Base-by-base conservation (phyloP, 2,888 invertebrate species). In the Heliconius charithonia region DNA sequence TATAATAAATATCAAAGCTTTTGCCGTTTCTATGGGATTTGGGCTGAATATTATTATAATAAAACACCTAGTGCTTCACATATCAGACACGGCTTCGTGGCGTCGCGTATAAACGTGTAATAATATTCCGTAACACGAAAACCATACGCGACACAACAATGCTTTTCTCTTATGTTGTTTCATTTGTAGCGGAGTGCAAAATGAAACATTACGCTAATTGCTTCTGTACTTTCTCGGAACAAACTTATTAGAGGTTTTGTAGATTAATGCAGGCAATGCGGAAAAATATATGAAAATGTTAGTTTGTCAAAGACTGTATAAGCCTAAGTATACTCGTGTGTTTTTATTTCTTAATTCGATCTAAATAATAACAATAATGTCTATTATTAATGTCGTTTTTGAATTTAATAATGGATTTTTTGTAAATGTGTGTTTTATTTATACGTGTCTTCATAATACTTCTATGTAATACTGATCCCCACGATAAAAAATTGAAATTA, bases 101-200 rank as follows among this genome's bases (percentile, higher is more conserved):
- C 80, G 63, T 51, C 62, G 80, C 81, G 78, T 81, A 66, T 45
- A 72, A 80, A 78, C 80, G 32, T 56, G 63, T 76, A 65, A 78
- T 78, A 72, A 76, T 59, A 78, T 75, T 19, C 63, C 67, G 62
- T 71, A 59, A 75, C 65, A 67, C 25, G 62, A 41, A 75, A 71
- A 41, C 37, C 70, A 62, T 77, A 77, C 22, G 67, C 45, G 45
- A 63, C 70, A 79, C 62, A 79, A 76, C 81, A 70, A 80, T 83
- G 81, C 76, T 81, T 81, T 81, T 81, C 81, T 80, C 41, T 41
- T 81, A 75, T 78, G 79, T 81, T 76, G 81, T 76, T 79, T 78
- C 78, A 74, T 79, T 81, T 76, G 76, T 45, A 79, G 22, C 66
- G 63, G 76, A 76, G 75, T 76, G 73, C 77, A 67, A 67, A 78